These are phyloP conservation scores for Macaria notata DNA, from an alignment of 2,888 invertebrate genomes.

Conservation along the genomic window DNA sequence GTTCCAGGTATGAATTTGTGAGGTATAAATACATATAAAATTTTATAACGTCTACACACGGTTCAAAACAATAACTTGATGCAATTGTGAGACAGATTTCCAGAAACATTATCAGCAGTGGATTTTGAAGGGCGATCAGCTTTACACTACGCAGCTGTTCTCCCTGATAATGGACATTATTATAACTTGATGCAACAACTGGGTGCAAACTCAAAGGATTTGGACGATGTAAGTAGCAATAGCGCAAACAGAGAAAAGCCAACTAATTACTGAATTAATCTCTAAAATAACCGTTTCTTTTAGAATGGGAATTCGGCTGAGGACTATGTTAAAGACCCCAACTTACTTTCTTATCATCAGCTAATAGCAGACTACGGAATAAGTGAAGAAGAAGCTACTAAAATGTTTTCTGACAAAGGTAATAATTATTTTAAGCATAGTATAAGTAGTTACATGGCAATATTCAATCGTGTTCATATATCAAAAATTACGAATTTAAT, in stretches of 20 bases:
- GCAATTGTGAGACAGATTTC: slow-evolving; percentile 81
- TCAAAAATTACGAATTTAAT: neutral
- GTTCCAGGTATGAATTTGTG: slow-evolving; percentile 58
- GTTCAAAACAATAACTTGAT: neutral
- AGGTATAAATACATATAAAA: too few species aligned
- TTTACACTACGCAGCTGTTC: slow-evolving; percentile 92
- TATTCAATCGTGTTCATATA: too few species aligned
- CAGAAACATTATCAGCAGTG: slow-evolving; percentile 91
- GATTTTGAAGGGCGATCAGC: slow-evolving; percentile 93
- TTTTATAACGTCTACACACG: too few species aligned
- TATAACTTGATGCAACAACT: slow-evolving; percentile 92
- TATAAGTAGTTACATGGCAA: too few species aligned
- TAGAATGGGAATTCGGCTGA: slow-evolving; percentile 91
- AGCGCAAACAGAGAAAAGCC: too few species aligned
- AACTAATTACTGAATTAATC: too few species aligned
- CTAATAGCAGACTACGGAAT: slow-evolving; percentile 87
- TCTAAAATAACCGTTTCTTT: slow-evolving; percentile 3
- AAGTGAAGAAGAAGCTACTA: slow-evolving; percentile 84
- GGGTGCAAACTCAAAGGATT: slow-evolving; percentile 91
- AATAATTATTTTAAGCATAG: slow-evolving; percentile 39
- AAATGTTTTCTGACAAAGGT: slow-evolving; percentile 91
- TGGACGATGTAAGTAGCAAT: slow-evolving; percentile 87
- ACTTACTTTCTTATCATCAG: slow-evolving; percentile 86
- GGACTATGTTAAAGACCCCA: slow-evolving; percentile 87
- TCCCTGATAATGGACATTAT: slow-evolving; percentile 93